Conservation (phyloP, 2,888 invertebrate species). For the Nomada fabriciana region DNA sequence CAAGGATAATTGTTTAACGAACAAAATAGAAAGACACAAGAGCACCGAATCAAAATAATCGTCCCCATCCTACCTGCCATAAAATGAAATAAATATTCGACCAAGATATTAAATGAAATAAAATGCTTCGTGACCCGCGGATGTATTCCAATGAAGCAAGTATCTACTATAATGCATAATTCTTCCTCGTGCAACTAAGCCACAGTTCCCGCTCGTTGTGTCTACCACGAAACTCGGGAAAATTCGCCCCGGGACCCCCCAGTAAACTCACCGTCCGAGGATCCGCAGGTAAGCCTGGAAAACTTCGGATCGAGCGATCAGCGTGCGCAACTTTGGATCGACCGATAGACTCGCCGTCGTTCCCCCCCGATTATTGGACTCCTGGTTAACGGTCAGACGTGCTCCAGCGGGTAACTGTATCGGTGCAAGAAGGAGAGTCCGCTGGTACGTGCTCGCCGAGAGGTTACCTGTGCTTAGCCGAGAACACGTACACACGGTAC, state of each 20-base stretch:
- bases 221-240: background rate
- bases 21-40: no score
- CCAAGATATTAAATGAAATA: no score
- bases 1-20: no score
- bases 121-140: no score
- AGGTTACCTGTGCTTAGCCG: constrained; percentile 63
- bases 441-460: constrained; percentile 61
- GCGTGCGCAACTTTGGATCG: constrained; percentile 37
- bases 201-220: no score
- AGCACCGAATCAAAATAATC: no score
- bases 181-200: no score
- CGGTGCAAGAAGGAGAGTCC: constrained; percentile 56
- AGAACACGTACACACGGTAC: constrained; percentile 42
- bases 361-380: constrained; percentile 62
- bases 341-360: constrained; percentile 50
- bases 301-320: background rate
- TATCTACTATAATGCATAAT: no score
- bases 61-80: no score
- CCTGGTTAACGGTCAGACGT: constrained; percentile 71
- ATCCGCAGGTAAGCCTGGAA: background rate
- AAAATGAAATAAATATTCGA: no score
- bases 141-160: no score
- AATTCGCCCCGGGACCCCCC: background rate
- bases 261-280: background rate
- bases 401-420: constrained; percentile 73